phyloP scores from a whole-genome alignment of 2,888 invertebrate genomes.

The Ryuthela nishihirai region DNA sequence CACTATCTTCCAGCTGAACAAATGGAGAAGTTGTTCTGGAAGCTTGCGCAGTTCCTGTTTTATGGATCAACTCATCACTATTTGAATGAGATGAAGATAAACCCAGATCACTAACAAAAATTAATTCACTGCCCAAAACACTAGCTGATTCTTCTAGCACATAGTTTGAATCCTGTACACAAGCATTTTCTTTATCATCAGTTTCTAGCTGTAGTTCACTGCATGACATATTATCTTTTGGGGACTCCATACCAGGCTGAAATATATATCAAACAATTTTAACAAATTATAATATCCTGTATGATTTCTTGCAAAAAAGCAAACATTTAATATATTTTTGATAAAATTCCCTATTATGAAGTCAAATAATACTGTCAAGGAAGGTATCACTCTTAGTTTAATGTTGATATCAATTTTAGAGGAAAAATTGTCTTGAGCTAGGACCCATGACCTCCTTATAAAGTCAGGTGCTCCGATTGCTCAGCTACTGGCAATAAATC shows the following conservation, averaged over 20 bases:
- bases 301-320: neutral
- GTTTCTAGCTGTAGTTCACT: conserved; percentile 17
- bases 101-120: no score
- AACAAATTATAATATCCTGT: neutral
- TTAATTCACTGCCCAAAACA: neutral
- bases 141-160: neutral
- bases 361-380: no score
- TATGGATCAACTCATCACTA: neutral
- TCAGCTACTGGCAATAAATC: no score
- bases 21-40: neutral
- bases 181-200: conserved; percentile 10
- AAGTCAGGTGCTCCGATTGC: no score
- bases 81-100: no score
- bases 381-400: no score
- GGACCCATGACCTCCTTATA: no score
- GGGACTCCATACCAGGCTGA: conserved; percentile 25
- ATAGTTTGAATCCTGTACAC: neutral
- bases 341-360: no score
- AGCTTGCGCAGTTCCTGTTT: neutral
- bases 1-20: conserved; percentile 1
- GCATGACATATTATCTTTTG: conserved; percentile 27
- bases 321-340: no score
- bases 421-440: no score
- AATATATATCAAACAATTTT: neutral
- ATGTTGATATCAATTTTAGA: no score